Base-by-base conservation (phyloP, 2,888 invertebrate species). In the Amphipoea lucens region DNA sequence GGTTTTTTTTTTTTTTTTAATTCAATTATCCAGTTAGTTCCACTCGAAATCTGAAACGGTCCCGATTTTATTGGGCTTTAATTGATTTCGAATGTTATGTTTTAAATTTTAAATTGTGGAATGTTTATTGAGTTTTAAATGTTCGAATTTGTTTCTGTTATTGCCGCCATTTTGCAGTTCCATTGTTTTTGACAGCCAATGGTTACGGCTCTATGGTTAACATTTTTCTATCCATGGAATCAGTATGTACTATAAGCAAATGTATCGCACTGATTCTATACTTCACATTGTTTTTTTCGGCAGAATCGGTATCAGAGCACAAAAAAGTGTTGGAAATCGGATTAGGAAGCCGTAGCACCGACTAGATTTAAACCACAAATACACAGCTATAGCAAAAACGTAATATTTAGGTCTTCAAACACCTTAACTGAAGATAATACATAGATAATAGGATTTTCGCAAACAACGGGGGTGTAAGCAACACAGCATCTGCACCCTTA, bases 401-500 rank as follows among this genome's bases (percentile, higher is more conserved):
- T 14, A 12, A 67, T 51, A 54, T 67, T 29, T 29, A 40, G 4
- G 40, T 48, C 76, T 63, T 72, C 40, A 23, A 60, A 57, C 63
- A 40, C 9, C 40, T 65, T 42, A 40, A 82, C 66, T 17, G 57
- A 62, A 70, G 72, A 66, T 62, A 60, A 72, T 84, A 77, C 70
- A 78, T 69, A n/a, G 2, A 65, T 79, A 84, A 87, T 76, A 79
- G 83, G 71, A 88, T 87, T 87, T 84, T 78, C 80, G 78, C 82
- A 72, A 85, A 79, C 74, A 45, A 66, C 70, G 74, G 68, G 80
- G 87, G 80, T 42, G 79, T 65, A 69, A 40, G 45, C 36, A 57
- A 65, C 54, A 60, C 79, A 87, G 80, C 92, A 92, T 92, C 91
- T 92, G 92, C 86, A 87, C 75, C 87, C 89, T 88, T 91, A 91